phyloP scores from a whole-genome alignment of 1,140 invertebrate species.

The Tetragnatha versicolor region DNA sequence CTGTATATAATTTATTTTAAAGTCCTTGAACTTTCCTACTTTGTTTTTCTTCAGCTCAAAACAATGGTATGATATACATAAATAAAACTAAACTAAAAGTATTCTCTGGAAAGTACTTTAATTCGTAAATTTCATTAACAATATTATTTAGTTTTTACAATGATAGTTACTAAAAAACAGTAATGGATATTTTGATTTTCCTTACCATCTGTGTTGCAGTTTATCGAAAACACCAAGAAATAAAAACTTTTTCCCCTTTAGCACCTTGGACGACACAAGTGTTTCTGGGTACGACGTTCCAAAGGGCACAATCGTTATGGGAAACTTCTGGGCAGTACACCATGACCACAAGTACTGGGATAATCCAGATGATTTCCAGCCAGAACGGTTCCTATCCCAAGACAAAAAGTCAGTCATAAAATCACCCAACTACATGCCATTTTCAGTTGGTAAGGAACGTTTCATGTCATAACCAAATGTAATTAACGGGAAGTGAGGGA shows the following conservation, averaged over 20 bases:
- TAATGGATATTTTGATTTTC: not conserved
- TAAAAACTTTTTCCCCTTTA: not conserved
- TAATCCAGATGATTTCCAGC: slow-evolving; percentile 75
- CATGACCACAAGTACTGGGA: slow-evolving; percentile 74
- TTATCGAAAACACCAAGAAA: not conserved
- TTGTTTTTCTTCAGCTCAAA: too few relatives aligned
- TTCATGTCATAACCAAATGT: too few relatives aligned
- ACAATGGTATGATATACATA: too few relatives aligned
- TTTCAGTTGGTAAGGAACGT: slow-evolving; percentile 59
- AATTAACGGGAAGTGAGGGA: too few relatives aligned
- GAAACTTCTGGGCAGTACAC: slow-evolving; percentile 74
- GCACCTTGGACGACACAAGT: not conserved
- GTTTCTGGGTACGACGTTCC: slow-evolving; percentile 51
- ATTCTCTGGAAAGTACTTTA: too few relatives aligned
- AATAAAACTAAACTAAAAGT: too few relatives aligned
- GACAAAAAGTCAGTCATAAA: slow-evolving; percentile 57
- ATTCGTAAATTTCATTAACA: too few relatives aligned
- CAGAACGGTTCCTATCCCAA: slow-evolving; percentile 70
- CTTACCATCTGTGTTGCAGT: not conserved
- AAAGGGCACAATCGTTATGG: slow-evolving; percentile 67
- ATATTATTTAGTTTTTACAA: too few relatives aligned
- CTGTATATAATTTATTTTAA: too few relatives aligned
- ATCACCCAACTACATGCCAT: slow-evolving; percentile 60
- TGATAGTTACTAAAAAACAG: too few relatives aligned
- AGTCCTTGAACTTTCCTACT: too few relatives aligned